Evolutionary conservation across 2,888 invertebrate species (phyloP), one percentile per base, ranked within the genome.

Genomic region (Pyrrhosoma nymphula): DNA sequence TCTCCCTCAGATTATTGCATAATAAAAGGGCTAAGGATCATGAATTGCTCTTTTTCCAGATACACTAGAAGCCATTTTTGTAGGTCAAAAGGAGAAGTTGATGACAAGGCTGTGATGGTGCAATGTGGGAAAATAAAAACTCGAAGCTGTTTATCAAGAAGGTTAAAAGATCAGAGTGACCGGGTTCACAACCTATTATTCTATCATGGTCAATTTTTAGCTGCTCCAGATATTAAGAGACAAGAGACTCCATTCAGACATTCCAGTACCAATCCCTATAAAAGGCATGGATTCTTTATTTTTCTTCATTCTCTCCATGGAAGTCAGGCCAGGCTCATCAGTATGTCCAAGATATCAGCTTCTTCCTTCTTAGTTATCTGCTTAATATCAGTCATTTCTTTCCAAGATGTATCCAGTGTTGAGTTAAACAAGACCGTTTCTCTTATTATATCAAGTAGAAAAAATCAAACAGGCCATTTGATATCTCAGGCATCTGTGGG

Each of bases 381-480:
- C 30, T 82, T 35, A 35, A 35, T 18, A 30, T 35, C 35, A 30
- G 6, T 35, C 23, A 82, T 82, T 18, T 18, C 82, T 16, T 82
- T 35, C n/a, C 82, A 82, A 82, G 82, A 35, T 0, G 35, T 35
- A 16, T 26, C 82, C 18, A 35, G 82, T 82, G 35, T 35, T 30
- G 60, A 91, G 12, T 30, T 75, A 16, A 93, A 93, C 26, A 75
- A 69, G 23, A 69, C 63, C 35, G 23, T 93, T 26, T 39, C 93
- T 10, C 47, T 93, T 12, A 47, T 47, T 14, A 47, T 93, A 0
- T 16, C 60, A 26, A 93, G 69, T n/a, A 63, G 93, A 69, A 69
- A 75, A 75, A 93, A 93, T 69, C 69, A 93, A 69, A 93, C 93
- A 47, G 93, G 93, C 63, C 93, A 93, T 47, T 39, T 47, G 8